Base-by-base conservation (phyloP, 2,113 vertebrate genomes). In the Phrynosoma blainvillii region DNA sequence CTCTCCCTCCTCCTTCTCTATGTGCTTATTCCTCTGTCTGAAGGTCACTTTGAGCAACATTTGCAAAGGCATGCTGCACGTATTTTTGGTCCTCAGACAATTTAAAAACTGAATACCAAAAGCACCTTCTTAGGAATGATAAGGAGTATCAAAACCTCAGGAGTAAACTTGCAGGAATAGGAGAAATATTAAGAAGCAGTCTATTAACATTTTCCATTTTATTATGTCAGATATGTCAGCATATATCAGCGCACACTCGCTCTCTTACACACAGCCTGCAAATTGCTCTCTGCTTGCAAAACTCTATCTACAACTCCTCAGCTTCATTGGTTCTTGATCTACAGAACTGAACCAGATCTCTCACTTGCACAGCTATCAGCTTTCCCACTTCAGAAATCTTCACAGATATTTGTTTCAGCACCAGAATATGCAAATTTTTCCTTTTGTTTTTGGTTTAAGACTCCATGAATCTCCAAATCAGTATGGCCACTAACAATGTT, bases 41-140 rank as follows among this genome's bases (percentile, higher is more conserved):
- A 94, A 94, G 93, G 94, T 94, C 91, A 92, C 89, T 90, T 84
- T 90, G 76, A 84, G 27, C 40, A 47, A 23, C 52, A 20, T 70
- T 81, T 87, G 85, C 42, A 75, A 75, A 87, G 71, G 80, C 86
- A 62, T 47, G 32, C 36, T 74, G 82, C 66, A 73, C 56, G 9
- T 79, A 80, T 84, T 84, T 93, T 90, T 90, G 73, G 85, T 74
- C 88, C 88, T 91, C 83, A 66, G 83, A 79, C 92, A 92, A 94
- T 87, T 91, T 85, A 90, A 88, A 89, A 88, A 84, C n/a, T 89
- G 87, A 92, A 89, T 93, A 91, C 91, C 84, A 93, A 93, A 93
- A 91, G 47, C 21, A 88, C 87, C 76, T 83, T 86, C 82, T 71
- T 84, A 91, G 89, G 62, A 93, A 91, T 70, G 79, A 89, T 90